Evolutionary conservation across 2,888 invertebrate genomes (phyloP), one percentile per base, ranked within the genome.

Genomic region (Amitus sp.): DNA sequence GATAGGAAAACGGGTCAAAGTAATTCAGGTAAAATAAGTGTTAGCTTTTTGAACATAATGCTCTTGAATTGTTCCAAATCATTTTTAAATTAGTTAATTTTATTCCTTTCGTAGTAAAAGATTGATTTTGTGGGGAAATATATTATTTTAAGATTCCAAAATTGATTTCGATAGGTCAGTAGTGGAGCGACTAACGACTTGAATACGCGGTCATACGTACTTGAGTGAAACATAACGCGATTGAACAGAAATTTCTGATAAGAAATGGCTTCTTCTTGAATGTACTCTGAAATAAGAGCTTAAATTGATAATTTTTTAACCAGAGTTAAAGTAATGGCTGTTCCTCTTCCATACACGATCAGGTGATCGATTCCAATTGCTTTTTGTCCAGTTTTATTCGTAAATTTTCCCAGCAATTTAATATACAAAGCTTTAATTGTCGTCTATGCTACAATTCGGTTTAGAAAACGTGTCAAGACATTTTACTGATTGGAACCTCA

Each of bases 241-340:
- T 52, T 19, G 18, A 13, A 33, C 20, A 58, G 4, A 23, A 49
- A 56, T 34, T 45, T 27, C 39, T 43, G 3, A 39, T 49, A 56
- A n/a, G 34, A 49, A 28, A 47, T 34, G 7, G 47, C 42, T 23
- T 27, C 7, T 39, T 43, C 12, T 12, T 18, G n/a, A 42, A 19
- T 18, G 27, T 10, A 1, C 2, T 43, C 1, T 3, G 43, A 40
- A n/a, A 48, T 10, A 20, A 39, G 5, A 15, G 43, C 28, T 47
- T 62, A 27, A 30, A 58, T 62, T 17, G 20, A 20, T 15, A 51
- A 45, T 47, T 54, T 53, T 54, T 49, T 37, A 9, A 13, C 15
- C 1, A 58, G 27, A 33, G 2, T 47, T 19, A 6, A 18, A 39
- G 33, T 46, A 9, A 10, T n/a, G n/a, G n/a, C n/a, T n/a, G n/a